Percentiles rank a stretch among this genome's conserved stretches.
Evolutionary conservation across 1,140 invertebrate genomes (phyloP).

Genomic region (Drusus annulatus): DNA sequence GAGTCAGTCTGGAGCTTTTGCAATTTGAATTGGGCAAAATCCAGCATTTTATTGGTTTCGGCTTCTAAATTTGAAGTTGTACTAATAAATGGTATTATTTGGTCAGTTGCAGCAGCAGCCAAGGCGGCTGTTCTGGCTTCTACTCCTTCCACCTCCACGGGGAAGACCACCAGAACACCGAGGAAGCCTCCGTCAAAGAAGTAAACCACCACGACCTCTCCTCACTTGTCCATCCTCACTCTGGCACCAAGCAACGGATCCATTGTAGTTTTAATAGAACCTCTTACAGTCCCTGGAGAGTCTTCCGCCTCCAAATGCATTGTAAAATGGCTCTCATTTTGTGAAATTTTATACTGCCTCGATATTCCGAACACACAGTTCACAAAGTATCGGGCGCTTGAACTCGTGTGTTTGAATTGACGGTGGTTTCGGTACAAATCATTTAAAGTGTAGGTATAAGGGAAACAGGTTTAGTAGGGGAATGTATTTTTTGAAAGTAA

Average conservation of each 20-base stretch:
- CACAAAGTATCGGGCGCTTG: background rate
- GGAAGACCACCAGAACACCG: slow-evolving; percentile 67
- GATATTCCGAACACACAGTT: background rate
- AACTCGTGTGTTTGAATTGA: background rate
- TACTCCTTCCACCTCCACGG: slow-evolving; percentile 68
- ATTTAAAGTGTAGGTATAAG: slow-evolving; percentile 58
- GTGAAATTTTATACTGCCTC: slow-evolving; percentile 7
- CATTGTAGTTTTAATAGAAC: slow-evolving; percentile 5
- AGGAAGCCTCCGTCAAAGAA: slow-evolving; percentile 67
- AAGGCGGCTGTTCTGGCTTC: slow-evolving; percentile 65
- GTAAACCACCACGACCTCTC: slow-evolving; percentile 59
- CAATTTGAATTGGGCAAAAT: too few relatives aligned
- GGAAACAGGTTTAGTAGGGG: slow-evolving; percentile 54
- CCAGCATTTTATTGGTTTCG: too few relatives aligned
- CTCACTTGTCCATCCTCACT: slow-evolving; percentile 10
- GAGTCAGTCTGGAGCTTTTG: too few relatives aligned
- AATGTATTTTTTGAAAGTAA: slow-evolving; percentile 59
- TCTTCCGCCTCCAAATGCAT: background rate
- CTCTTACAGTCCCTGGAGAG: slow-evolving; percentile 2
- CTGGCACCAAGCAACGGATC: background rate
- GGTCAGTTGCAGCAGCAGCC: slow-evolving; percentile 48
- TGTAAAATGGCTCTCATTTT: background rate
- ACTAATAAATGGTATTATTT: slow-evolving; percentile 10
- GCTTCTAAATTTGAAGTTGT: too few relatives aligned
- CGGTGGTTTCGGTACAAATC: slow-evolving; percentile 56